Conservation (phyloP, 2,797 vertebrate species). For the Ctenopoma kingsleyae region DNA sequence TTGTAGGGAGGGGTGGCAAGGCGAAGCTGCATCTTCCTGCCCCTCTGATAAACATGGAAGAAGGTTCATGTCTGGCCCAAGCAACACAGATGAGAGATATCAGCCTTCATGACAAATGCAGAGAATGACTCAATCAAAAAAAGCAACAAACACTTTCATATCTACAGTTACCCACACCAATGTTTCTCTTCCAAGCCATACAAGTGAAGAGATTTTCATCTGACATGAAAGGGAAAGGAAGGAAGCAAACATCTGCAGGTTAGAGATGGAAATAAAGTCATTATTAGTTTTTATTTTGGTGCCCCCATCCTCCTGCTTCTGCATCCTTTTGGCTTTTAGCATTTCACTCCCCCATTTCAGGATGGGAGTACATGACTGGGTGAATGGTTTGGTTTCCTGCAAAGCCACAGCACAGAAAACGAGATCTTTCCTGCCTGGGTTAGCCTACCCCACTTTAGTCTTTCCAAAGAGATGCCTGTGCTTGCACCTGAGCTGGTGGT, state of each 20-base stretch:
- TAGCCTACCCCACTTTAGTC: conserved; percentile 67
- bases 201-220: conserved; percentile 70
- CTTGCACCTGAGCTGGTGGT: conserved; percentile 66
- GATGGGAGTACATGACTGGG: conserved; percentile 87
- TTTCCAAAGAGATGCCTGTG: conserved; percentile 27
- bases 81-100: conserved; percentile 76
- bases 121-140: conserved; percentile 78
- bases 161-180: conserved; percentile 67
- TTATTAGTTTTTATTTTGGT: conserved; percentile 84
- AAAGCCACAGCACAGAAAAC: conserved; percentile 78
- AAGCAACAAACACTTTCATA: conserved; percentile 80
- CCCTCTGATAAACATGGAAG: conserved; percentile 75
- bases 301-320: conserved; percentile 56
- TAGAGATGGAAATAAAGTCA: conserved; percentile 81
- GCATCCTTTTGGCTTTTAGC: conserved; percentile 69
- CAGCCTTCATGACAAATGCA: conserved; percentile 73
- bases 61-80: conserved; percentile 62
- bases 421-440: conserved; percentile 83
- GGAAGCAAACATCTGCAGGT: conserved; percentile 80
- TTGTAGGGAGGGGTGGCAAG: conserved; percentile 76
- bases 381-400: conserved; percentile 87
- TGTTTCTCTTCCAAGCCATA: conserved; percentile 66
- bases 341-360: conserved; percentile 83
- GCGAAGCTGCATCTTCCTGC: conserved; percentile 80
- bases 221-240: conserved; percentile 82